Evolutionary conservation across 2,888 invertebrate species (phyloP), one percentile per base, ranked within the genome.

Genomic region (Prosopocoilus inquinatus): DNA sequence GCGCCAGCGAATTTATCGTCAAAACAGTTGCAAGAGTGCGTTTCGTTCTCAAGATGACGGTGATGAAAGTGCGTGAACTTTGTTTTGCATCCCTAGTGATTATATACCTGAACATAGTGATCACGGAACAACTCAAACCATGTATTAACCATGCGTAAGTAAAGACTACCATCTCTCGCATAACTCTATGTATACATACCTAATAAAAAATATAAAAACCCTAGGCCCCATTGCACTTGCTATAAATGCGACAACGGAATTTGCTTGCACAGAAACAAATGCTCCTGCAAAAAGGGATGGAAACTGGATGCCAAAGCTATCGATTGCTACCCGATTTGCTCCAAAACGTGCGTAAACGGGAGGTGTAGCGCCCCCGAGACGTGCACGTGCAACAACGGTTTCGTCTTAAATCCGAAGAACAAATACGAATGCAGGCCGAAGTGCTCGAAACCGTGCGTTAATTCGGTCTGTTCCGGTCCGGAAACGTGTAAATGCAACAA

Each of bases 401-500:
- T 55, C 41, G 2, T 34, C 8, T n/a, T 49, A 1, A 50, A 65
- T 53, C 16, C 41, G 36, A 62, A 50, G n/a, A 63, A 67, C 45
- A 62, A 58, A 36, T 64, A 59, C 45, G 53, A 61, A 35, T 73
- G 73, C 44, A 55, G 60, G 20, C 70, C 72, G 0, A 38, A 45
- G 9, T 74, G 74, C 47, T 50, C 45, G 0, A 73, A 60, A 36
- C 49, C 59, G n/a, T 73, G 73, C 49, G 5, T 77, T 9, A 81
- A 82, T 61, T 82, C 81, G 2, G 75, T 75, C 45, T 83, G 83
- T 58, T 76, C 79, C 1, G 57, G 56, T 4, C 66, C 66, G 1
- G 59, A 65, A 46, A 50, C 32, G 8, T 68, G 68, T 36, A 11
- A 41, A 13, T 68, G 68, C 12, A 55, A 58, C 11, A 11, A 20